phyloP scores from a whole-genome alignment of 1,140 invertebrate species.

The Pseudomyrmex sp. region DNA sequence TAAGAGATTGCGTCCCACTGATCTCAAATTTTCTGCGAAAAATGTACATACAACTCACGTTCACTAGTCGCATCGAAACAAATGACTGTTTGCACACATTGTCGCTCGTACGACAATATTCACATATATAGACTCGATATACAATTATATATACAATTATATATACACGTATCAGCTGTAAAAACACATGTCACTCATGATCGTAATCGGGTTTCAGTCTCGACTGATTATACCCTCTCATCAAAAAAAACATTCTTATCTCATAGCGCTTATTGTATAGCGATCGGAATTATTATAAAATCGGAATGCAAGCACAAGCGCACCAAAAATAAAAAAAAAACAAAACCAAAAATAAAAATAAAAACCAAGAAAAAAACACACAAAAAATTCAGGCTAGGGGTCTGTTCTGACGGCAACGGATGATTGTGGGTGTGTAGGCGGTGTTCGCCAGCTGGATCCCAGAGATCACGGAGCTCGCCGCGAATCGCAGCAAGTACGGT shows the following conservation, averaged over 20 bases:
- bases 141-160: too few relatives aligned
- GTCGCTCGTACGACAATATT: background rate
- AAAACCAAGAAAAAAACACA: constrained; percentile 62
- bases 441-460: constrained; percentile 99
- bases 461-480: constrained; percentile 99
- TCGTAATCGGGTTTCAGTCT: too few relatives aligned
- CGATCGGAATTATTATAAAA: constrained; percentile 23
- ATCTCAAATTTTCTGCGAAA: background rate
- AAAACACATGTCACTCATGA: too few relatives aligned
- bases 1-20: background rate
- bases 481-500: constrained; percentile 98
- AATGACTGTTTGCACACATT: background rate
- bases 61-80: background rate
- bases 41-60: background rate
- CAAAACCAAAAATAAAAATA: constrained; percentile 42
- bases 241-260: too few relatives aligned
- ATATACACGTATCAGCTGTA: too few relatives aligned
- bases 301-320: constrained; percentile 8
- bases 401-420: constrained; percentile 83
- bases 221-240: too few relatives aligned
- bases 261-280: background rate
- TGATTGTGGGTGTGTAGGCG: constrained; percentile 91
- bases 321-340: constrained; percentile 27
- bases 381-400: constrained; percentile 73
- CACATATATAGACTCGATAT: background rate